Base-by-base conservation (phyloP, 2,888 invertebrate species). In the Ptilodon capucinus region DNA sequence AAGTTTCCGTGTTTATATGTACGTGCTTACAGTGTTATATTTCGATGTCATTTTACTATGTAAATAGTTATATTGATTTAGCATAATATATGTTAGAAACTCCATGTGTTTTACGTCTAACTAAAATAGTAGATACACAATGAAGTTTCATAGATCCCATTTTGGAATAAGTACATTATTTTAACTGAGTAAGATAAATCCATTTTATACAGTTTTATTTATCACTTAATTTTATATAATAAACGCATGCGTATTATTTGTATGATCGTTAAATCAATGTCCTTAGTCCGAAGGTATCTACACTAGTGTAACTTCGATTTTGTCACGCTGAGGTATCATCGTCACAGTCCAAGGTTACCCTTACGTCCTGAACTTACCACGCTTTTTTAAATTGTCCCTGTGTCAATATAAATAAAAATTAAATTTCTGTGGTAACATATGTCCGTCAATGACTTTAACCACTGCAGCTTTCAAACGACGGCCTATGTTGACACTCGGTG, bases 391-490 rank as follows among this genome's bases (percentile, higher is more conserved):
- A n/a, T n/a, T n/a, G n/a, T n/a, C n/a, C n/a, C n/a, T n/a, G n/a
- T n/a, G n/a, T n/a, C n/a, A n/a, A n/a, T n/a, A n/a, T n/a, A n/a
- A n/a, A n/a, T n/a, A n/a, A n/a, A n/a, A n/a, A n/a, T n/a, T n/a
- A n/a, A n/a, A n/a, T n/a, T n/a, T n/a, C n/a, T n/a, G n/a, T n/a
- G n/a, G n/a, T n/a, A n/a, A n/a, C n/a, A n/a, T n/a, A n/a, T n/a
- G n/a, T n/a, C n/a, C n/a, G n/a, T n/a, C n/a, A n/a, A n/a, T n/a
- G n/a, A n/a, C n/a, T 69, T 63, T 73, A 67, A 69, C 72, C 69
- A 71, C 63, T 71, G 68, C 71, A 68, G 72, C 74, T 74, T 72
- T 74, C 69, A 64, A 65, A 57, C 42, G 46, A 55, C 46, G 48
- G 45, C 47, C 51, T 47, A 40, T 41, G 44, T 48, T 42, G 14